These are phyloP conservation scores for Delphinapterus leucas DNA, from an alignment of 2,113 vertebrate genomes.

Conservation along the genomic window DNA sequence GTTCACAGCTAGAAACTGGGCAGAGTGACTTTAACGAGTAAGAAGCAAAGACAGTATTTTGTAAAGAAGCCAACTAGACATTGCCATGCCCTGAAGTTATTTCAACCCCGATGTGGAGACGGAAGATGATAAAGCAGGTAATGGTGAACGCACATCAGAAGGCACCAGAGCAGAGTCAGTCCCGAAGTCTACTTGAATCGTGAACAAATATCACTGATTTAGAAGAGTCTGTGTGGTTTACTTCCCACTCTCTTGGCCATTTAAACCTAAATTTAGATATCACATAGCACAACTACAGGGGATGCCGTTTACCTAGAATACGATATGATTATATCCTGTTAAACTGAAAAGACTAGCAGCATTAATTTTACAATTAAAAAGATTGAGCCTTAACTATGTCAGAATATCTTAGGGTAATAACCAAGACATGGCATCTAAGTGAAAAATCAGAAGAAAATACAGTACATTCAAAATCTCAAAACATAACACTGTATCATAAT, in stretches of 20 bases:
- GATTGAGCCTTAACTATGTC: not conserved
- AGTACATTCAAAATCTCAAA: not conserved
- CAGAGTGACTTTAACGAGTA: constrained; percentile 6
- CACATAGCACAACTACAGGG: not conserved
- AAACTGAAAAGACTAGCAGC: not conserved
- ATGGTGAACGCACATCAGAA: not conserved
- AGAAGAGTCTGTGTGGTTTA: not conserved
- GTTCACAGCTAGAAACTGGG: constrained; percentile 8
- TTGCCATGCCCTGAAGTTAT: not conserved
- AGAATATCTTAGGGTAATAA: not conserved
- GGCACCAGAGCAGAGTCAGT: not conserved
- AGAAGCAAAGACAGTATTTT: constrained; percentile 23
- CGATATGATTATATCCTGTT: not conserved
- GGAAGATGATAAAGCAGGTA: not conserved
- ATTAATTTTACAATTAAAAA: not conserved
- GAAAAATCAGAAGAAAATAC: not conserved
- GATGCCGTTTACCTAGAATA: not conserved
- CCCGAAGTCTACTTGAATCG: not conserved
- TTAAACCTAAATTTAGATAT: not conserved
- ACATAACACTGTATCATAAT: not conserved
- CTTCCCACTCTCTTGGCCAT: not conserved
- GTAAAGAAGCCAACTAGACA: constrained; percentile 22
- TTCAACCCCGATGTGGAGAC: not conserved
- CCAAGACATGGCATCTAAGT: not conserved
- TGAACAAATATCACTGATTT: not conserved